These are phyloP conservation scores for Dasysyrphus albostriatus DNA, from an alignment of 2,888 invertebrate genomes.

Conservation along the genomic window DNA sequence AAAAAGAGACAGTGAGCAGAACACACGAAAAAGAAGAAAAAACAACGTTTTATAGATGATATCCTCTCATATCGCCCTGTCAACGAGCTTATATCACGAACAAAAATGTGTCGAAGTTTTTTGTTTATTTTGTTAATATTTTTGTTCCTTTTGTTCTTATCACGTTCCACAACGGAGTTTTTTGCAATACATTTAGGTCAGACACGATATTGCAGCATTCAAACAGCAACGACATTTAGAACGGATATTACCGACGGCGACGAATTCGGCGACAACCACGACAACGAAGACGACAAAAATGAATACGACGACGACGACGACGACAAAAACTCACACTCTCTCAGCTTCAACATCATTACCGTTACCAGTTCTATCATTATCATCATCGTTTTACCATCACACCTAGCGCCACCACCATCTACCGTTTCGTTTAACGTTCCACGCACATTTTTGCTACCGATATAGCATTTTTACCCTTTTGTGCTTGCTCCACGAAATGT, in stretches of 20 bases:
- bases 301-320: conserved; percentile 25
- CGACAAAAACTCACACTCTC: conserved; percentile 68
- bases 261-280: conserved; percentile 43
- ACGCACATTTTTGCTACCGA: conserved; percentile 75
- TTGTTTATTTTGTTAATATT: conserved; percentile 28
- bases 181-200: conserved; percentile 31
- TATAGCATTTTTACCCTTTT: conserved; percentile 67
- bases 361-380: conserved; percentile 69
- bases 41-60: conserved; percentile 59
- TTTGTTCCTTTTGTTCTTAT: conserved; percentile 33
- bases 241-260: conserved; percentile 55
- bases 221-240: conserved; percentile 46
- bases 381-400: conserved; percentile 65
- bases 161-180: conserved; percentile 19
- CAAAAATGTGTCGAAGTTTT: conserved; percentile 37
- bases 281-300: conserved; percentile 9
- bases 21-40: conserved; percentile 41
- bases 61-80: conserved; percentile 68
- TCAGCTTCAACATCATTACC: conserved; percentile 63
- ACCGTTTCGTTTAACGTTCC: conserved; percentile 66
- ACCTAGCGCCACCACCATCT: conserved; percentile 54
- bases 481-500: conserved; percentile 44
- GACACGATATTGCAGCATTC: conserved; percentile 47
- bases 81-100: conserved; percentile 54
- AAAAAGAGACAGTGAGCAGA: conserved; percentile 32